phyloP scores from a whole-genome alignment of 2,113 vertebrate genomes.

The Gyps fulvus region DNA sequence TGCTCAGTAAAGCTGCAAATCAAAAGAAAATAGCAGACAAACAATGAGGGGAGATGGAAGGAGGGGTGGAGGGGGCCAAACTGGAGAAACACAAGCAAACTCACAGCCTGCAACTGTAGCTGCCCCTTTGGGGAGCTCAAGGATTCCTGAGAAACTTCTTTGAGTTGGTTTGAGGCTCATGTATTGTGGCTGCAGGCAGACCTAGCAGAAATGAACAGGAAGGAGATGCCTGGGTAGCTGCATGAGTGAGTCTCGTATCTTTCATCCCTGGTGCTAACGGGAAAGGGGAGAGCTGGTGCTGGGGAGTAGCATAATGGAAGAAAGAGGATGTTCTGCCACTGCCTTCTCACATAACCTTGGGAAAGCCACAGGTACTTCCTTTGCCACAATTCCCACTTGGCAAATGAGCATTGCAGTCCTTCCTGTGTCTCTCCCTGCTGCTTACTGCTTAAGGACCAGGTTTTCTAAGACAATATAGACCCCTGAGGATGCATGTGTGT shows the following conservation, averaged over 20 bases:
- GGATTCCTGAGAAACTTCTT: neutral
- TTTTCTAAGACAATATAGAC: neutral
- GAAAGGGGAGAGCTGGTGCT: neutral
- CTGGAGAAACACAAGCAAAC: neutral
- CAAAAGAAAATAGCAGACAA: constrained; percentile 43
- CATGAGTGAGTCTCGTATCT: neutral
- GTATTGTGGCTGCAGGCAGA: neutral
- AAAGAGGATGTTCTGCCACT: neutral
- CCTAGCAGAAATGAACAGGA: neutral
- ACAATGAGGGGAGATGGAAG: neutral
- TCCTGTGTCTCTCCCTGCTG: neutral
- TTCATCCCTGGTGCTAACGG: neutral
- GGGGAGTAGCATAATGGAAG: neutral
- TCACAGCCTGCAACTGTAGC: neutral
- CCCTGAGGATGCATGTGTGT: neutral
- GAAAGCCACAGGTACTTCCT: neutral
- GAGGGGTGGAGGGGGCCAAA: neutral
- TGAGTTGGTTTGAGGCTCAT: neutral
- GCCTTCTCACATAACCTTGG: neutral
- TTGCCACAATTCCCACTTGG: neutral
- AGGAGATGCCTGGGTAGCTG: neutral
- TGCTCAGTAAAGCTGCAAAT: constrained; percentile 43
- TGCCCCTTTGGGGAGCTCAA: neutral
- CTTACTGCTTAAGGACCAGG: neutral
- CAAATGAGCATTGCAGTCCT: neutral